Base-by-base conservation (phyloP, 2,797 vertebrate species). In the Cyprinella venusta region DNA sequence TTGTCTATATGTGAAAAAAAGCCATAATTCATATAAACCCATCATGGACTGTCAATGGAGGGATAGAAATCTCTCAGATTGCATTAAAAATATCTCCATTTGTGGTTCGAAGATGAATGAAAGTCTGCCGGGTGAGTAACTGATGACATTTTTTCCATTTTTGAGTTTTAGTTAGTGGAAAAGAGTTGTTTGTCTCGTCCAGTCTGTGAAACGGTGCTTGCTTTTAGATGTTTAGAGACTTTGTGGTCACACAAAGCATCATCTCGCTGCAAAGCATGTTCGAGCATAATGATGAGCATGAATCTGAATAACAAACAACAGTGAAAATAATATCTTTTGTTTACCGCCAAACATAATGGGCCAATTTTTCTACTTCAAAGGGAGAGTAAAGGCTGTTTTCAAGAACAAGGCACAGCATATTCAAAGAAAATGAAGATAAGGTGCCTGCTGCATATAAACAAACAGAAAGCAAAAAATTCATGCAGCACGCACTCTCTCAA, bases 351-450 rank as follows among this genome's bases (percentile, higher is more conserved):
- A 87, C 71, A 82, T 65, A 69, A 69, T 63, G 52, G 65, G n/a
- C 64, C 71, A 67, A 83, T 80, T 85, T 86, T 83, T 84, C 65
- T 86, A 80, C 82, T 82, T 86, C 71, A 80, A 86, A 84, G 18
- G 48, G 16, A 40, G 42, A 45, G 45, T 19, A 75, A 48, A 77
- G 63, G 76, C 65, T 77, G 77, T 85, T 85, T 64, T 65, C 65
- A 50, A 72, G 63, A 75, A 79, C 70, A 80, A 75, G 71, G 63
- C 40, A 15, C 24, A 8, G 33, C 36, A 50, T 56, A 68, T 70
- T 69, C 15, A 52, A 79, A 63, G 54, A 77, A 78, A 87, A 87
- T 78, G 59, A 67, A 81, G 79, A 86, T 86, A 86, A 84, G 79
- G 36, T 54, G 78, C 56, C 18, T 30, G 48, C 77, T 81, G 59